These are phyloP conservation scores for Euspilapteryx auroguttella DNA, from an alignment of 2,888 invertebrate species.

Conservation along the genomic window DNA sequence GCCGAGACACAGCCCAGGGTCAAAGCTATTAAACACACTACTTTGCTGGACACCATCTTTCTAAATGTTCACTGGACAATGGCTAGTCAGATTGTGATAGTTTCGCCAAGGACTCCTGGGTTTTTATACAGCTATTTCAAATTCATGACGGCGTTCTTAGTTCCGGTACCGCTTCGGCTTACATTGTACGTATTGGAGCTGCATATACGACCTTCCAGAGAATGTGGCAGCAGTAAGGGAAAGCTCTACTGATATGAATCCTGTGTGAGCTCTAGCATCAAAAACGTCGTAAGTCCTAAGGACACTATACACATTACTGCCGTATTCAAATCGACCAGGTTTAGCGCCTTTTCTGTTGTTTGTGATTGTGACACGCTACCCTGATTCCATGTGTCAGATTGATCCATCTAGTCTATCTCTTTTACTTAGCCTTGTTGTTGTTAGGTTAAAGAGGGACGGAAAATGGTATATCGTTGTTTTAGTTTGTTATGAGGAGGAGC, in stretches of 20 bases:
- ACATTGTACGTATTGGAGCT: conserved; percentile 23
- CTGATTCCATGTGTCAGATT: conserved; percentile 33
- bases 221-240: conserved; percentile 42
- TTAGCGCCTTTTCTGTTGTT: conserved; percentile 52
- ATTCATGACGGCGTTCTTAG: conserved; percentile 45
- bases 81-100: conserved; percentile 47
- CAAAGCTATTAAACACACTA: conserved; percentile 47
- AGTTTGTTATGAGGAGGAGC: conserved; percentile 43
- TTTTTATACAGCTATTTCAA: conserved; percentile 63
- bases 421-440: conserved; percentile 8
- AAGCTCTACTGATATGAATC: conserved; percentile 55
- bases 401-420: conserved; percentile 32
- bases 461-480: conserved; percentile 15
- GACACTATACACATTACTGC: too few relatives aligned
- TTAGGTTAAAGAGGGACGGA: conserved; percentile 21
- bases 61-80: conserved; percentile 39
- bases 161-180: conserved; percentile 54
- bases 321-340: too few relatives aligned
- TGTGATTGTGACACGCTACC: conserved; percentile 57
- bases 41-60: conserved; percentile 49
- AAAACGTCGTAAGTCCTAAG: conserved; percentile 41
- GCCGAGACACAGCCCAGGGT: conserved; percentile 62
- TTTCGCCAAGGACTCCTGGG: conserved; percentile 42
- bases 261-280: conserved; percentile 17
- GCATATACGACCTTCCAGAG: conserved; percentile 35